Evolutionary conservation across 2,113 vertebrate species (phyloP).

Genomic region (Notechis scutatus): DNA sequence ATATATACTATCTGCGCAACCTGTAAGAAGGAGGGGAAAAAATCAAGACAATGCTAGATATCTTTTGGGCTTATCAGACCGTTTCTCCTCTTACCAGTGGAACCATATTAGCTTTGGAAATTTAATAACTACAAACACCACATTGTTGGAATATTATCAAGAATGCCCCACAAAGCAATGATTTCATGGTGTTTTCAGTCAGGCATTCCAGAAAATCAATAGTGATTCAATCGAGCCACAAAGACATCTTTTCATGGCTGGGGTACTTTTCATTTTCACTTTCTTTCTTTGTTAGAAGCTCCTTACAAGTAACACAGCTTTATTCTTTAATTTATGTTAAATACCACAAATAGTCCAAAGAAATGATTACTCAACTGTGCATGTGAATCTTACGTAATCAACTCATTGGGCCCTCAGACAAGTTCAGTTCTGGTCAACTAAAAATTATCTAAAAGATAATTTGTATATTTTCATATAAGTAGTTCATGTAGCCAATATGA

Average conservation of each 20-base stretch:
- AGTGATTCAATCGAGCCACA: neutral
- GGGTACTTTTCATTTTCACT: slow-evolving; percentile 70
- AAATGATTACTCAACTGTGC: slow-evolving; percentile 53
- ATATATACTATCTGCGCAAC: slow-evolving; percentile 49
- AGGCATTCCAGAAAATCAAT: neutral
- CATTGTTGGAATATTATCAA: slow-evolving; percentile 4
- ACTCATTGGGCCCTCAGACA: slow-evolving; percentile 61
- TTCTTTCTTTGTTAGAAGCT: slow-evolving; percentile 52
- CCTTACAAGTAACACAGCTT: slow-evolving; percentile 66
- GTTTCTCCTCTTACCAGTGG: slow-evolving; percentile 54
- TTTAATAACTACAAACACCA: slow-evolving; percentile 63
- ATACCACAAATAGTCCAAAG: slow-evolving; percentile 48
- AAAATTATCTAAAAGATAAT: slow-evolving; percentile 10
- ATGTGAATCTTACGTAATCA: slow-evolving; percentile 54
- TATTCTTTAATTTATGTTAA: slow-evolving; percentile 62
- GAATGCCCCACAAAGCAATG: slow-evolving; percentile 30
- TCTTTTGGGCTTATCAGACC: slow-evolving; percentile 34
- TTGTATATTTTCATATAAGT: slow-evolving; percentile 34
- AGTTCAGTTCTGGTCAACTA: slow-evolving; percentile 42
- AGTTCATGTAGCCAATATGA: neutral
- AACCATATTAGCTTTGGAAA: slow-evolving; percentile 55
- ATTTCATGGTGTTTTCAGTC: slow-evolving; percentile 45
- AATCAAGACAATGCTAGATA: slow-evolving; percentile 61
- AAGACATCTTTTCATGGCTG: slow-evolving; percentile 49
- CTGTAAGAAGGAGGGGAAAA: slow-evolving; percentile 22